A percentile compares a stretch with the other conserved stretches of the same genome.
Evolutionary conservation across 2,888 invertebrate genomes (phyloP).

Genomic region (Phyllotreta striolata): DNA sequence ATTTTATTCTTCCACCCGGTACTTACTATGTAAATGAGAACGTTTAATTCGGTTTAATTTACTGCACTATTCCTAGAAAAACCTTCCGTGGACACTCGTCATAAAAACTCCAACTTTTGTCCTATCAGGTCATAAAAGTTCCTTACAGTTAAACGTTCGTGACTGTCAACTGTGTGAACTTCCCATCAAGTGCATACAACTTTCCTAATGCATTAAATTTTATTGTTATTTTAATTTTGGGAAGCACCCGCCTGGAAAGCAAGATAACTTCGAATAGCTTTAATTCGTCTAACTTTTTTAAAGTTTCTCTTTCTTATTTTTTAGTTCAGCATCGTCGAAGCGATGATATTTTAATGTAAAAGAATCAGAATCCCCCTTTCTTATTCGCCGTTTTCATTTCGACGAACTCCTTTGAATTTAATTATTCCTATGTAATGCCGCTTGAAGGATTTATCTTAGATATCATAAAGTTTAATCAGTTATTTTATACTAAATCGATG

Average conservation of each 20-base stretch:
- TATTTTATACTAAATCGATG: not conserved
- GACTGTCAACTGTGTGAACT: conserved; percentile 32
- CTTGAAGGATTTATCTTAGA: conserved; percentile 27
- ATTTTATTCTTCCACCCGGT: too few relatives aligned
- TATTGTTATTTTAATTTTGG: conserved; percentile 52
- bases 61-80: conserved; percentile 11
- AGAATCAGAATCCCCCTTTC: conserved; percentile 29
- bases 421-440: conserved; percentile 32
- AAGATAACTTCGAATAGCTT: conserved; percentile 50
- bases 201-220: conserved; percentile 44
- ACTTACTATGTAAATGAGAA: not conserved
- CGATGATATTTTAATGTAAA: conserved; percentile 36
- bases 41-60: conserved; percentile 5
- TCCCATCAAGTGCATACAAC: conserved; percentile 33
- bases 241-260: conserved; percentile 48
- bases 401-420: conserved; percentile 29
- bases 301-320: conserved; percentile 26
- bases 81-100: conserved; percentile 25
- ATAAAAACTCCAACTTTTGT: conserved; percentile 26
- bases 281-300: conserved; percentile 40
- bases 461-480: conserved; percentile 30
- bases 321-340: conserved; percentile 27
- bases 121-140: conserved; percentile 29
- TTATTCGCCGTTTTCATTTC: conserved; percentile 21
- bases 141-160: conserved; percentile 22